A percentile compares a stretch with the other conserved stretches of the same genome.
These are phyloP conservation scores for Ectemnius cavifrons DNA, from an alignment of 2,888 invertebrate species.

Conservation along the genomic window DNA sequence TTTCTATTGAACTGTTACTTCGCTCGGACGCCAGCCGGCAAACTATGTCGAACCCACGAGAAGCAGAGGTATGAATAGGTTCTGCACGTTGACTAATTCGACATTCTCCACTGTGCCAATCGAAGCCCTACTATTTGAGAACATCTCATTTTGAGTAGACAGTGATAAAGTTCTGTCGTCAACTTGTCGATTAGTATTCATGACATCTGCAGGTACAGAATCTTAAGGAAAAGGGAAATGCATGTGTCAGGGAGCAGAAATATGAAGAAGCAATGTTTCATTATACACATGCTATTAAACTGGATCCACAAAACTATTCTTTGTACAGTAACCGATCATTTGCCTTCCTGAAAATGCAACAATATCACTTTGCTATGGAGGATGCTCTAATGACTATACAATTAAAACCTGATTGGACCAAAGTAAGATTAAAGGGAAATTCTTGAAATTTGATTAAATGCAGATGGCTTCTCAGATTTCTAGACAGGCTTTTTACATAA, in stretches of 20 bases:
- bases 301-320: conserved; percentile 85
- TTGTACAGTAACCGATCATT: conserved; percentile 90
- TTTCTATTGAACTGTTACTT: neutral
- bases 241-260: conserved; percentile 85
- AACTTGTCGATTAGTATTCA: neutral
- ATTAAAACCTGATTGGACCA: conserved; percentile 88
- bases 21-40: neutral
- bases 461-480: too few species aligned
- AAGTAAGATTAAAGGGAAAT: conserved; percentile 79
- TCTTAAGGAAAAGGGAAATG: conserved; percentile 87
- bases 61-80: conserved; percentile 56
- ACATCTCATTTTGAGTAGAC: neutral
- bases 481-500: conserved; percentile 25
- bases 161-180: neutral
- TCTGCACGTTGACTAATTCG: conserved; percentile 10
- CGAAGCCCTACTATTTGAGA: neutral
- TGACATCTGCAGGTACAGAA: conserved; percentile 60
- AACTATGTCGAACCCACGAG: conserved; percentile 56
- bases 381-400: conserved; percentile 88
- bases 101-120: neutral
- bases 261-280: conserved; percentile 88
- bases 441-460: neutral
- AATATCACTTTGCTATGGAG: conserved; percentile 87
- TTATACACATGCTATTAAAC: conserved; percentile 88
- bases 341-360: conserved; percentile 88